Evolutionary conservation across 1,140 invertebrate species (phyloP), one percentile per base, ranked within the genome.

Genomic region (Ostrea edulis): DNA sequence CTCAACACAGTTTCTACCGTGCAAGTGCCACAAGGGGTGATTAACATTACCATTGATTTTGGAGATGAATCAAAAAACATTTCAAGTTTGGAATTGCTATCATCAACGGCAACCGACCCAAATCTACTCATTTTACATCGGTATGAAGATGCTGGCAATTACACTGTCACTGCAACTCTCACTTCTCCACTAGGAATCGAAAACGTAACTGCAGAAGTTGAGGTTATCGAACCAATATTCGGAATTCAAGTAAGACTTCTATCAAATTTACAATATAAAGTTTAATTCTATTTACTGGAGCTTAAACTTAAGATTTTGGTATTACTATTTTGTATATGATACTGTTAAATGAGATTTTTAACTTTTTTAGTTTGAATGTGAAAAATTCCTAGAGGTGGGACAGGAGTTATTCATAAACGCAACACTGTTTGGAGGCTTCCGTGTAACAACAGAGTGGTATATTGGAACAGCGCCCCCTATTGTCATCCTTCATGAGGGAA

Each of bases 171-270:
- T 44, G 68, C 25, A 29, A 35, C 25, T 2, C 68, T 77, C 2
- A 77, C 25, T 2, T 77, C 68, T 77, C 68, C 68, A 11, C 14
- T 77, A 25, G 68, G 68, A 17, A 35, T 35, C 4, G 68, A 9
- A 22, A 35, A 29, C 25, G 29, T 77, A 0, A 77, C 68, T 35
- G 22, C 68, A 14, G 68, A 77, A 25, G 22, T 77, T 77, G 68
- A 77, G 25, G 68, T 77, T 29, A 77, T 77, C 14, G 25, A 77
- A 25, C 68, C 68, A 77, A 77, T 77, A 29, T 77, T 77, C 29
- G 68, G 25, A 77, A 77, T 77, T 77, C 22, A 35, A 35, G 68
- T 77, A 17, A 77, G 55, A 62, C 17, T 7, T 20, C 1, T 62
- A 44, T 44, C 5, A 5, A 1, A 44, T 44, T 44, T 44, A 44